Evolutionary conservation across 2,888 invertebrate species (phyloP).

Genomic region (Chymomyza amoena): DNA sequence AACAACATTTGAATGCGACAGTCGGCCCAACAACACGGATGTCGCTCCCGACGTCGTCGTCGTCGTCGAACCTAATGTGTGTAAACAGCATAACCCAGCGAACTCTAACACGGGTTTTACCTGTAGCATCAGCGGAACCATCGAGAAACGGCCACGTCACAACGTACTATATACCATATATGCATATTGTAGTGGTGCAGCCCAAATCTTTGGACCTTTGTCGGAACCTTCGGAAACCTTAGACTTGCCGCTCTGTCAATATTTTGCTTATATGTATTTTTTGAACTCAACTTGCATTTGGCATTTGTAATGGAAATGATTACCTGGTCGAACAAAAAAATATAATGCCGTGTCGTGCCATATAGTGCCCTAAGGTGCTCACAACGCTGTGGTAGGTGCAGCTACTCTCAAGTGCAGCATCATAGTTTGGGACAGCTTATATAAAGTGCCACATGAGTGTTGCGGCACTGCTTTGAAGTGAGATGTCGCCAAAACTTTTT

Average conservation of each 20-base stretch:
- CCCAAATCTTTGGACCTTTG: constrained; percentile 26
- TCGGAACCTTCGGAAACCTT: constrained; percentile 58
- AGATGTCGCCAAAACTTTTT: constrained; percentile 51
- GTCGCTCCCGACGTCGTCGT: background rate
- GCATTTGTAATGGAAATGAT: constrained; percentile 32
- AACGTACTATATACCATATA: constrained; percentile 30
- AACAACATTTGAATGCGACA: constrained; percentile 72
- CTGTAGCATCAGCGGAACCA: constrained; percentile 28
- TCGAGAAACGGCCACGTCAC: constrained; percentile 70
- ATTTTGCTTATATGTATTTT: constrained; percentile 55
- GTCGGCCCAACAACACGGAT: constrained; percentile 32
- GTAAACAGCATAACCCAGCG: constrained; percentile 54
- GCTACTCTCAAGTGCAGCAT: constrained; percentile 52
- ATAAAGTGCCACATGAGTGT: constrained; percentile 37
- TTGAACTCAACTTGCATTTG: constrained; percentile 16
- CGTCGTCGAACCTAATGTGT: constrained; percentile 36
- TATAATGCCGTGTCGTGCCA: constrained; percentile 15
- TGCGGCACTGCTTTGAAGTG: constrained; percentile 59
- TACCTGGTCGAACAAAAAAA: constrained; percentile 20
- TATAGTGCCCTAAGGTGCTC: constrained; percentile 20
- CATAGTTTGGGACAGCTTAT: constrained; percentile 45
- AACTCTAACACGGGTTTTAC: constrained; percentile 37
- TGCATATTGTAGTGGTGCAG: constrained; percentile 15
- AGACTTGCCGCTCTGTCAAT: constrained; percentile 70
- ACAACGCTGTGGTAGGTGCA: constrained; percentile 63